Base-by-base conservation (phyloP, 2,888 invertebrate species). In the Eilema caniola region DNA sequence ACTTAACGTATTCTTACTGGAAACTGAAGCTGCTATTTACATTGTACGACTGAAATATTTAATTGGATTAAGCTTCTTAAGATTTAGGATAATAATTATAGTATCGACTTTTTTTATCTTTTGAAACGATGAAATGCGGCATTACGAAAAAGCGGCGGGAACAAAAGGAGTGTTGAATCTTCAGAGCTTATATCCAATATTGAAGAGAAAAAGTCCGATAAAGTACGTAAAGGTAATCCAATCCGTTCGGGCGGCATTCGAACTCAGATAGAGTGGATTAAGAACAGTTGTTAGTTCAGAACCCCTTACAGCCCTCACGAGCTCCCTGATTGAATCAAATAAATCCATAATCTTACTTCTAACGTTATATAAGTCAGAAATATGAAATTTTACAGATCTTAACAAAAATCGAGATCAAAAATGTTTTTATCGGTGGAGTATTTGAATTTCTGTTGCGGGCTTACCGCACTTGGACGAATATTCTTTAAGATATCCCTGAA, bases 391-490 rank as follows among this genome's bases (percentile, higher is more conserved):
- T 84, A 86, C 85, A 85, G 86, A 85, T 87, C 82, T 86, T 84
- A 80, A 85, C 85, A 87, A 86, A 88, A 89, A 88, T 81, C 82
- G 84, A 87, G 89, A 91, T 89, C 86, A 87, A 82, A 88, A 90
- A 89, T 91, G 87, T 88, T 91, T 90, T 91, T 89, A 89, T 88
- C 86, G 86, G 83, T 88, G 75, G 78, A 88, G 87, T 90, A 92
- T 93, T 93, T 91, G 92, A 92, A 90, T 91, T 37, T 90, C n/a
- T 90, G 85, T 85, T 85, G 80, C 85, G 79, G 84, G 86, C 86
- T 89, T 82, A 82, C 79, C 85, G 88, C 85, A 85, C 87, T 84
- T 87, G 80, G 87, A 88, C 85, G 88, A 90, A 91, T 91, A 90
- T 89, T 88, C 86, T 86, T 87, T 87, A 85, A 89, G 86, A 78